Evolutionary conservation across 2,113 vertebrate species (phyloP), one percentile per base, ranked within the genome.

Genomic region (Corythornis vintsioides): DNA sequence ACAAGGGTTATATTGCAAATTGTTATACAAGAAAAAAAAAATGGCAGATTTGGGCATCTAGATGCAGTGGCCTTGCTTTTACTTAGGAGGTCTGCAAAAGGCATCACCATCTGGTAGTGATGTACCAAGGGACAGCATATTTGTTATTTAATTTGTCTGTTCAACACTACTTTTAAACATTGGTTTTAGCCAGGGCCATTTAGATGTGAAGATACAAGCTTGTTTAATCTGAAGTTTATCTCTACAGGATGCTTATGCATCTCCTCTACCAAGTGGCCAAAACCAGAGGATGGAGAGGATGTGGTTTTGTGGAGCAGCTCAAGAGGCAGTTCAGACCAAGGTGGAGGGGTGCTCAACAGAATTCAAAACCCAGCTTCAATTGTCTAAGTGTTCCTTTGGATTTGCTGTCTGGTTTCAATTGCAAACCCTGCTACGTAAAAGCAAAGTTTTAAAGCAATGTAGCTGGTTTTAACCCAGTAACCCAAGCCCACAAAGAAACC

Each of bases 381-480:
- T 83, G 87, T 94, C 92, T 89, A 45, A 75, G 21, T 47, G 72
- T 83, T 89, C 88, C 64, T 94, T 95, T 92, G 48, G 60, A 52
- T 94, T 96, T 95, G 88, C 91, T 95, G 45, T 67, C 86, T 96
- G 92, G 87, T 93, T 95, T 96, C 95, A 84, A 95, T 91, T 96
- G 52, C 94, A 94, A 97, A 86, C 84, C 35, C 79, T 95, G 89
- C 72, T 90, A 92, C 0, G 3, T 94, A 96, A 95, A 82, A 89
- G 78, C 90, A 94, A 88, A 96, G 84, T 94, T 95, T 85, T 95
- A 91, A 96, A 96, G 94, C 73, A 83, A 86, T 43, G 4, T 92
- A 91, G 95, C 86, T 95, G 91, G 80, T 97, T 97, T 97, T 96
- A 96, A 60, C 95, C 86, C 88, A 93, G 73, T 96, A 96, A 97